Conservation (phyloP, 2,888 invertebrate genomes). For the Clunio marinus region DNA sequence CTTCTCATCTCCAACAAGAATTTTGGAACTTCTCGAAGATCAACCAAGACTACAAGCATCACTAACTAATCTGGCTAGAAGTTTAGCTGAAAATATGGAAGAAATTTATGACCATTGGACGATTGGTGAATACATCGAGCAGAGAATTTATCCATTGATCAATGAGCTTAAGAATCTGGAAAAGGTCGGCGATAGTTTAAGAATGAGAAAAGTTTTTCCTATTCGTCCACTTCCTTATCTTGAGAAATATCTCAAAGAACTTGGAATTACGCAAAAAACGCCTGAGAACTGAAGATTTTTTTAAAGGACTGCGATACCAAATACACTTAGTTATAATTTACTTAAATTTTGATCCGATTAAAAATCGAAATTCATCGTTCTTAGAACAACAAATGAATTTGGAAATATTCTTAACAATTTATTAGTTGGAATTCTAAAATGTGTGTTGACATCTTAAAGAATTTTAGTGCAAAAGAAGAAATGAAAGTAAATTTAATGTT, state of each 20-base stretch:
- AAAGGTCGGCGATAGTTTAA: conserved; percentile 54
- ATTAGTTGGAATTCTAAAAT: no score
- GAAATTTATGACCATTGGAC: conserved; percentile 57
- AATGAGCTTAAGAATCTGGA: conserved; percentile 55
- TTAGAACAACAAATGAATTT: no score
- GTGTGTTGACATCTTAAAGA: no score
- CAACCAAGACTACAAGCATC: conserved; percentile 58
- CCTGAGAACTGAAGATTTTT: neutral
- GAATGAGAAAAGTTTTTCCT: conserved; percentile 57
- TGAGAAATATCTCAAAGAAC: conserved; percentile 50
- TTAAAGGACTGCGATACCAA: neutral
- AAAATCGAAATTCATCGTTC: no score
- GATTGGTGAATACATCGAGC: conserved; percentile 63
- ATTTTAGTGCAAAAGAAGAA: no score
- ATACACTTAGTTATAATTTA: no score
- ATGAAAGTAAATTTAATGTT: no score
- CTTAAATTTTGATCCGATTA: no score
- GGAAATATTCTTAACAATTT: no score
- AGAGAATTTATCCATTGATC: conserved; percentile 57
- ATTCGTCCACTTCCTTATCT: conserved; percentile 57
- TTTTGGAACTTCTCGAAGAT: conserved; percentile 59
- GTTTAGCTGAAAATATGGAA: conserved; percentile 56
- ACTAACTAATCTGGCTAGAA: conserved; percentile 54
- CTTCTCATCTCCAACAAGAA: conserved; percentile 62
- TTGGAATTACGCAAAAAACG: conserved; percentile 20